Evolutionary conservation across 2,113 vertebrate genomes (phyloP), one percentile per base, ranked within the genome.

Genomic region (Morone chrysops): DNA sequence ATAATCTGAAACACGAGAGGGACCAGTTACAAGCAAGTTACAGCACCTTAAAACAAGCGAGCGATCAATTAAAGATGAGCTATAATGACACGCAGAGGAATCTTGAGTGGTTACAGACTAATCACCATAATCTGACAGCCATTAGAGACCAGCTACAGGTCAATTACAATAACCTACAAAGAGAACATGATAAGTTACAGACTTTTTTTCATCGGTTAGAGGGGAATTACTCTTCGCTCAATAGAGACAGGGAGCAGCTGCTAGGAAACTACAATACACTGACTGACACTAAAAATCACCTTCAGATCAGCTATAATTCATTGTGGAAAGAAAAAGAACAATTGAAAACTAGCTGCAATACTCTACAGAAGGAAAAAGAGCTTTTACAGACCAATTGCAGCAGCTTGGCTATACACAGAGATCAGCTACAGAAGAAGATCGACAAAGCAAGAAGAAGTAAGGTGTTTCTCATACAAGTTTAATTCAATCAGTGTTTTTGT

Each of bases 361-460:
- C n/a, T 56, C 13, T 86, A 17, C 20, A 3, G 4, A 45, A 40
- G 1, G 72, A 74, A 18, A 77, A 75, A 0, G 51, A 70, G 3
- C 11, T 72, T 47, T 11, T 85, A 22, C 40, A 82, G 22, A 36
- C 5, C 31, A 70, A 63, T 6, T 67, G 60, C 54, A 82, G 13
- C 36, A 22, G 2, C 10, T 9, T 86, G 48, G 10, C 16, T 2
- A 5, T 43, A 79, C 16, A 1, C 1, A 77, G 4, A 65, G 41
- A 87, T 8, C 8, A 60, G 20, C 10, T 86, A 2, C n/a, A 83
- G 61, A 68, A 8, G 22, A 40, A 45, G 7, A 4, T 85, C 0
- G 7, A 71, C 36, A 81, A 82, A 60, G 0, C 76, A 61, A 18
- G 8, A 10, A 22, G 4, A 60, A 54, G 92, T 89, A 60, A 66